Evolutionary conservation across 2,888 invertebrate genomes (phyloP).

Genomic region (Drosophila ochracea): DNA sequence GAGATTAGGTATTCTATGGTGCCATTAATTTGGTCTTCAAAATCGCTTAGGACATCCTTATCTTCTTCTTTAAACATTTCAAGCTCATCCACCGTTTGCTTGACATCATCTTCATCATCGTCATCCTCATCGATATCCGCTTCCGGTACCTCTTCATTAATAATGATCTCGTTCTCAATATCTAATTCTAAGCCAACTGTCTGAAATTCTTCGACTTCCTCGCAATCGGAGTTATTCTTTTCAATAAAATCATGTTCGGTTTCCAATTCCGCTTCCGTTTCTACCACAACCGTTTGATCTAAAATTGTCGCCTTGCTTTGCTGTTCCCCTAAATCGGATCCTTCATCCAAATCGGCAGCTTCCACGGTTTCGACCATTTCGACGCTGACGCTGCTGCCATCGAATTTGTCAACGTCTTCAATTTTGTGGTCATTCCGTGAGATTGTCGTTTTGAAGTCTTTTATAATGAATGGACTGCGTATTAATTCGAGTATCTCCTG

Average conservation of each 20-base stretch:
- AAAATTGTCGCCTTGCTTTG: constrained; percentile 6
- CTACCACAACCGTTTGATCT: constrained; percentile 19
- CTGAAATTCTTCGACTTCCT: constrained; percentile 55
- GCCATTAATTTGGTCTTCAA: constrained; percentile 66
- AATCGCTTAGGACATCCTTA: constrained; percentile 62
- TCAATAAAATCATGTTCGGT: constrained; percentile 35
- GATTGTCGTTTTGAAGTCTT: constrained; percentile 52
- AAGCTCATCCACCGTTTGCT: constrained; percentile 33
- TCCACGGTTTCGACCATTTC: constrained; percentile 40
- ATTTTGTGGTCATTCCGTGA: constrained; percentile 38
- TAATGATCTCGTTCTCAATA: constrained; percentile 70
- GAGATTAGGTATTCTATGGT: constrained; percentile 70
- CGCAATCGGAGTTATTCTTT: constrained; percentile 43
- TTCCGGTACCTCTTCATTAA: constrained; percentile 58
- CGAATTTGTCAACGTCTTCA: constrained; percentile 42
- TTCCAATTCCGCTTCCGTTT: constrained; percentile 24
- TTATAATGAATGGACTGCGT: constrained; percentile 58
- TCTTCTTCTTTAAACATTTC: constrained; percentile 45
- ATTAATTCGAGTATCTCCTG: constrained; percentile 68
- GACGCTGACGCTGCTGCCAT: constrained; percentile 29
- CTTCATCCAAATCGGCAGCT: constrained; percentile 33
- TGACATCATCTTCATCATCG: constrained; percentile 19
- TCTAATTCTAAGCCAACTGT: constrained; percentile 64
- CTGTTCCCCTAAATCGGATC: constrained; percentile 1
- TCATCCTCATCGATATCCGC: constrained; percentile 42